These are phyloP conservation scores for Rachycentron canadum DNA, from an alignment of 2,797 vertebrate species.

Conservation along the genomic window DNA sequence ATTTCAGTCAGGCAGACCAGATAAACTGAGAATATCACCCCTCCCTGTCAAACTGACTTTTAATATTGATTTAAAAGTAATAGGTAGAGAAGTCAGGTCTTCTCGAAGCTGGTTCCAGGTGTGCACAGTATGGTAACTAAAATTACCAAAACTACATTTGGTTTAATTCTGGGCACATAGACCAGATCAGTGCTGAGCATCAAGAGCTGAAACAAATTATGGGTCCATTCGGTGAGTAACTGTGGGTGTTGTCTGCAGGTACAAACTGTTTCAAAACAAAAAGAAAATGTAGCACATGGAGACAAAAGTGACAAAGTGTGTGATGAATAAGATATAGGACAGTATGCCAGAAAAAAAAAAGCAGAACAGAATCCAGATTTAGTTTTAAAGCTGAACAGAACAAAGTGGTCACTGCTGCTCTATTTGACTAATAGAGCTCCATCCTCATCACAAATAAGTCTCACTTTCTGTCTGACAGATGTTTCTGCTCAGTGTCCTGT, in stretches of 20 bases:
- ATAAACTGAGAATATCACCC: neutral
- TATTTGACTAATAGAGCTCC: neutral
- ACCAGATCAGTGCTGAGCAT: too few relatives aligned
- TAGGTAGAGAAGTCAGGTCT: too few relatives aligned
- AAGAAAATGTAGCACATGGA: neutral
- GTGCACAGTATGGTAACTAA: neutral
- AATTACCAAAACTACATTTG: neutral
- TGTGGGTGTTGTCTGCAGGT: neutral
- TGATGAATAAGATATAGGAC: neutral
- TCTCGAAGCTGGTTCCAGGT: neutral
- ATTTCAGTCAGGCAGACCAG: too few relatives aligned
- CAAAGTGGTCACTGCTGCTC: neutral
- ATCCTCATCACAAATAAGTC: constrained; percentile 6
- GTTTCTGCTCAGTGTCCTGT: neutral
- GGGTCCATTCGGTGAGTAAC: neutral
- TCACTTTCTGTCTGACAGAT: neutral
- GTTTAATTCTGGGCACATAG: neutral
- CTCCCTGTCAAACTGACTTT: too few relatives aligned
- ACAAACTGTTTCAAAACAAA: neutral
- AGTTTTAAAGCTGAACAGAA: constrained; percentile 19
- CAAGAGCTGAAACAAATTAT: too few relatives aligned
- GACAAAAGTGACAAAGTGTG: neutral
- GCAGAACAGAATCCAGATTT: neutral
- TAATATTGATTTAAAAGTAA: too few relatives aligned
- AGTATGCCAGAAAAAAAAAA: neutral